phyloP scores from a whole-genome alignment of 2,113 vertebrate genomes.

The Loxodonta africana region DNA sequence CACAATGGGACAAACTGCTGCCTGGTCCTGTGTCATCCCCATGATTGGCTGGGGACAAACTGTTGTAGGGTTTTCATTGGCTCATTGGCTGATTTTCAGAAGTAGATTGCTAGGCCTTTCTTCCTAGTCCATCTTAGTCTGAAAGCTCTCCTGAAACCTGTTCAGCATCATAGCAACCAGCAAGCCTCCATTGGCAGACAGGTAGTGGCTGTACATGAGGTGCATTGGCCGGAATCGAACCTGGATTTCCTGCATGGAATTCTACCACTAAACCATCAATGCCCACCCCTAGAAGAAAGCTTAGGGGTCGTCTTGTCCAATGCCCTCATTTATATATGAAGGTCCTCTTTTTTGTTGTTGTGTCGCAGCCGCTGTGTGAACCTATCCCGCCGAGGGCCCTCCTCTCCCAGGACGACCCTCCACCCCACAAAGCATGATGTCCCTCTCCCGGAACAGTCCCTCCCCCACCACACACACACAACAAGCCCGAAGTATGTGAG shows the following conservation, averaged over 20 bases:
- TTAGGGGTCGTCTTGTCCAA: neutral
- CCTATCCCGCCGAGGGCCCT: too few relatives aligned
- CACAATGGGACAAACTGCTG: neutral
- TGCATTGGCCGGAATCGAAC: neutral
- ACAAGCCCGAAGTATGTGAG: too few relatives aligned
- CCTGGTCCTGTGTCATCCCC: neutral
- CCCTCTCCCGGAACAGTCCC: too few relatives aligned
- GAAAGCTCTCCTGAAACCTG: neutral
- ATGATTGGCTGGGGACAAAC: neutral
- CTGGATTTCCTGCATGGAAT: neutral
- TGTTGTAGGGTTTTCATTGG: neutral
- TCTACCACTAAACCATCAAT: neutral
- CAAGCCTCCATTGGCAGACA: neutral
- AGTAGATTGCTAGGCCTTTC: neutral
- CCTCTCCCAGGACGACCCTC: too few relatives aligned
- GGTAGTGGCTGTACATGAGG: neutral
- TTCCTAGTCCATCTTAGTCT: neutral
- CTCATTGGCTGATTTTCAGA: neutral
- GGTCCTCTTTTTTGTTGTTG: neutral
- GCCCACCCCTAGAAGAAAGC: neutral
- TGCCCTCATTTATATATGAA: neutral
- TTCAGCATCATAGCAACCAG: neutral
- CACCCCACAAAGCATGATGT: too few relatives aligned
- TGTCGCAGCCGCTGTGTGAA: too few relatives aligned
- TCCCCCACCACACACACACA: too few relatives aligned